Base-by-base conservation (phyloP, 2,113 vertebrate species). In the Glareola pratincola region DNA sequence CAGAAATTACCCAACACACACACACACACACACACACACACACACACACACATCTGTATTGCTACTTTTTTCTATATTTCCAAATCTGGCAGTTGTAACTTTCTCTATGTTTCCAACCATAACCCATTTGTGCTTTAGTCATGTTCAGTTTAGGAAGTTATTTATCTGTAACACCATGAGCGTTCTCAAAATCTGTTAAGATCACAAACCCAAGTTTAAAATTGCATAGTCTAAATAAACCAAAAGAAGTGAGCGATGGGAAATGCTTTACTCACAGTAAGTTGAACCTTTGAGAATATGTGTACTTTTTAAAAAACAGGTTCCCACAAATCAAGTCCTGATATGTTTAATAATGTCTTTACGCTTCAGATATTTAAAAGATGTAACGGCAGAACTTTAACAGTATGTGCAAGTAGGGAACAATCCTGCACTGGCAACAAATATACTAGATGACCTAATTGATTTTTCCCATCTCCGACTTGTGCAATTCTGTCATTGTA, bases 401-500 rank as follows among this genome's bases (percentile, higher is more conserved):
- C 64, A 90, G 84, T 68, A 76, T 59, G 54, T 50, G 56, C 87
- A 96, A 96, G 21, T 56, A 90, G 85, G 69, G 59, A 96, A 85
- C 85, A 95, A 69, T 90, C 54, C 71, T 77, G 18, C 59, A 62
- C 72, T 93, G 94, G 85, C 94, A 96, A 62, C 76, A 63, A 82
- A 51, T n/a, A 85, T 53, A 66, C 29, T 39, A 36, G 81, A 90
- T 96, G 89, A 96, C 77, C 92, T 95, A 95, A 97, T 71, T 83
- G 87, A 63, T 93, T 92, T 92, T 96, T 95, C 93, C 88, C 87
- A 85, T 95, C 87, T 85, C 95, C 0, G 0, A 64, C 81, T 94
- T 89, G 67, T 89, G 84, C 89, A 92, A 92, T 92, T 91, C 90
- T 85, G 41, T 96, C 94, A 92, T 43, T 79, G 86, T 91, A 94